phyloP scores from a whole-genome alignment of 64 coral and sea anemone species.

The Stylophora pistillata region DNA sequence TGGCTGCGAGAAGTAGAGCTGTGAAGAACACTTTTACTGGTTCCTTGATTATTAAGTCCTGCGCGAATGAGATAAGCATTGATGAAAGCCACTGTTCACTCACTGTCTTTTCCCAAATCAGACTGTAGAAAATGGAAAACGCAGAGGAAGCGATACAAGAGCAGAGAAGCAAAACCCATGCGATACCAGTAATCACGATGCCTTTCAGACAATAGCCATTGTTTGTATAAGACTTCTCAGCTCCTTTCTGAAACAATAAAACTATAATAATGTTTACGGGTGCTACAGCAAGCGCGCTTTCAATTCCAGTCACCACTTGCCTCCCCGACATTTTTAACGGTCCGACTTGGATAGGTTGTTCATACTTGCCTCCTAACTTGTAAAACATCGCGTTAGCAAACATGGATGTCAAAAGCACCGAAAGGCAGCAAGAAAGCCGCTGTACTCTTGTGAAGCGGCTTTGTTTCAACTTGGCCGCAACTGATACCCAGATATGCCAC shows the following conservation, averaged over 20 bases:
- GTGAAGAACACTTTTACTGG: not conserved
- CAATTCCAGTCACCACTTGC: constrained; percentile 16
- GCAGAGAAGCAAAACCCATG: not conserved
- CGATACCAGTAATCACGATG: too few species aligned
- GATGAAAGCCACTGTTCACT: constrained; percentile 5
- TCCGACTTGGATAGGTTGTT: not conserved
- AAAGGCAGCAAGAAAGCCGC: constrained; percentile 40
- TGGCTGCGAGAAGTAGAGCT: not conserved
- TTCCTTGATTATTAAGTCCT: not conserved
- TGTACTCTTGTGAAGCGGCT: constrained; percentile 22
- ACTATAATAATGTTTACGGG: constrained; percentile 31
- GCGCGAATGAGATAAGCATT: not conserved
- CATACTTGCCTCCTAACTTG: not conserved
- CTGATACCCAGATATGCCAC: constrained; percentile 60
- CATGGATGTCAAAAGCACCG: constrained; percentile 42
- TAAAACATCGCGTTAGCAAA: constrained; percentile 53
- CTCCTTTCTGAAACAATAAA: constrained; percentile 31
- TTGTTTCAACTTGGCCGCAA: not conserved
- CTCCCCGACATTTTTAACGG: not conserved
- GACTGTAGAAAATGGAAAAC: not conserved
- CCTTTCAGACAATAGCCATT: too few species aligned
- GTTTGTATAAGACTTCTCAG: too few species aligned
- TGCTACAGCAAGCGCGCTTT: constrained; percentile 4
- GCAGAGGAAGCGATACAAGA: not conserved
- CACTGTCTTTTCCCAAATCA: not conserved